Base-by-base conservation (phyloP, 2,888 invertebrate species). In the Dorcus parallelipipedus region DNA sequence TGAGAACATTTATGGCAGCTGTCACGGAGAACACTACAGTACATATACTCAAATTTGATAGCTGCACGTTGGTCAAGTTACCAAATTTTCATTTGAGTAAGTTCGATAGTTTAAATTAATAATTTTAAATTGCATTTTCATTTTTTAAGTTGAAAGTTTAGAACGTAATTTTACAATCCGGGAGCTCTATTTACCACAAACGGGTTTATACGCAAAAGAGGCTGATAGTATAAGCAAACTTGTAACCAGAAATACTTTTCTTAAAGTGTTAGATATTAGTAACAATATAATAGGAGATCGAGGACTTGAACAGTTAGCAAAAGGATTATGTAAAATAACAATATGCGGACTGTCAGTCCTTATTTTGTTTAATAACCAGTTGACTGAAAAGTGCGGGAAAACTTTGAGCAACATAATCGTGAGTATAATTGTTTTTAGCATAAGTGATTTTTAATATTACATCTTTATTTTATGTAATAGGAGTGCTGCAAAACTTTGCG, bases 271-370 rank as follows among this genome's bases (percentile, higher is more conserved):
- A 54, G 75, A 77, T 63, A 71, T 77, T 39, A 74, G 76, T 64
- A 76, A 77, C 63, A 77, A 77, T 64, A 69, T 67, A 59, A 73
- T 77, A 54, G 77, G 77, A 14, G 77, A 77, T 64, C 67, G 75
- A 42, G 77, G 77, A 3, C 63, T 77, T 17, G 74, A 76, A 59
- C 71, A 68, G 6, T 62, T 77, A 9, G 70, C 74, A 14, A 74
- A 71, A 67, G 76, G 76, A 45, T 64, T 76, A 38, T 69, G 67
- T 45, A 70, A 70, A 52, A 38, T 57, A 39, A 58, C 60, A 33
- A 70, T 70, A 26, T 47, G 57, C 50, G 76, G 75, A 7, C 59
- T 77, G 20, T 73, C 74, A 6, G 75, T 74, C 39, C 64, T 77
- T 52, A 71, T 76, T 40, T 67, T 76, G 55, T 72, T 73, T 62